Evolutionary conservation across 2,113 vertebrate genomes (phyloP).

Genomic region (Pteronura brasiliensis): DNA sequence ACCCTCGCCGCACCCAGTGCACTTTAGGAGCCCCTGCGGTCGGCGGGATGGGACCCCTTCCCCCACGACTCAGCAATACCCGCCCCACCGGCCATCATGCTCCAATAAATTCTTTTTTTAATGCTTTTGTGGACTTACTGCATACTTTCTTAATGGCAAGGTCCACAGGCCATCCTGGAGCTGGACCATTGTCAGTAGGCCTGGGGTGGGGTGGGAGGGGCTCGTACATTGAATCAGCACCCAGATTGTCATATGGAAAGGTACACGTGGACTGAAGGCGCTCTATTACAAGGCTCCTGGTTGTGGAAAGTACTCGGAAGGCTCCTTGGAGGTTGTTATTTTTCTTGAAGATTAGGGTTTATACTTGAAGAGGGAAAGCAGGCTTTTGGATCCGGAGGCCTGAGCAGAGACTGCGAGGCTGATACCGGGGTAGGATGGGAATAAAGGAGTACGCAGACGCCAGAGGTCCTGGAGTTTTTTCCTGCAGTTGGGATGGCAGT

Average conservation of each 20-base stretch:
- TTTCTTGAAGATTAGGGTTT: not conserved
- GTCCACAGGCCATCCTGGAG: not conserved
- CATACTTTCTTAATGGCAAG: not conserved
- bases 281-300: not conserved
- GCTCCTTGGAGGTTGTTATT: not conserved
- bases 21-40: slow-evolving; percentile 59
- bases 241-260: not conserved
- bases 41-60: slow-evolving; percentile 20
- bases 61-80: slow-evolving; percentile 59
- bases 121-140: slow-evolving; percentile 60
- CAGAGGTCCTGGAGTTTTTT: not conserved
- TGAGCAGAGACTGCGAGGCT: not conserved
- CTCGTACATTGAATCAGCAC: not conserved
- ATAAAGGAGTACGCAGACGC: not conserved
- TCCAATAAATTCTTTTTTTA: slow-evolving; percentile 44
- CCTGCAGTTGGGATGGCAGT: fast-evolving
- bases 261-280: not conserved
- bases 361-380: not conserved
- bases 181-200: not conserved
- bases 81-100: slow-evolving; percentile 24
- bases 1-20: slow-evolving; percentile 23
- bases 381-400: not conserved
- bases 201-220: not conserved
- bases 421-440: too few relatives aligned
- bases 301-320: not conserved